Evolutionary conservation across 2,113 vertebrate species (phyloP).

Genomic region (Pelvicachromis taeniatus): DNA sequence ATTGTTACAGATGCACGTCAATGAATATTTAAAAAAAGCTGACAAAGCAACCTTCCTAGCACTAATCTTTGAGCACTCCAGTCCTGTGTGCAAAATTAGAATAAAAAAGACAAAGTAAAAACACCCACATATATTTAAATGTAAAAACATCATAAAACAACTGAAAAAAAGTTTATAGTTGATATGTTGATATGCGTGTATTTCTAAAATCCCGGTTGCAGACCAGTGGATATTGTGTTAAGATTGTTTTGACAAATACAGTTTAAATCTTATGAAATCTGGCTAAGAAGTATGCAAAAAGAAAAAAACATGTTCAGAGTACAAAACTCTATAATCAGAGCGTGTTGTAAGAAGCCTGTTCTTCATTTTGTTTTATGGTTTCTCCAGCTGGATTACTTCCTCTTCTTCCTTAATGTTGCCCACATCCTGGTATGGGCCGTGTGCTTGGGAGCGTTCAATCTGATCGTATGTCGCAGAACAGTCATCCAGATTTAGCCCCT

Average conservation of each 20-base stretch:
- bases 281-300: neutral
- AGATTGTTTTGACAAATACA: neutral
- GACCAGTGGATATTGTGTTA: neutral
- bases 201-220: neutral
- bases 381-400: constrained; percentile 70
- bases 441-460: constrained; percentile 54
- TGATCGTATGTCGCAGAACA: constrained; percentile 68
- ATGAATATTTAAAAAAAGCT: neutral
- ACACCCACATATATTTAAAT: neutral
- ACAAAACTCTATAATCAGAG: neutral
- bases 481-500: constrained; percentile 76
- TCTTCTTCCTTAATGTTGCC: constrained; percentile 17
- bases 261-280: neutral
- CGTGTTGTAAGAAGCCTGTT: neutral
- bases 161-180: neutral
- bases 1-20: neutral
- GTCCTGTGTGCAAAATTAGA: neutral
- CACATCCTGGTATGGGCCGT: constrained; percentile 71
- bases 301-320: neutral
- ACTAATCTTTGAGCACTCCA: neutral
- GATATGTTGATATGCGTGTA: neutral
- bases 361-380: constrained; percentile 51
- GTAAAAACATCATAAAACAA: neutral
- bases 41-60: neutral
- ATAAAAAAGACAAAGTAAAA: neutral